Evolutionary conservation across 2,888 invertebrate species (phyloP).

Genomic region (Nemapogon koenigi): DNA sequence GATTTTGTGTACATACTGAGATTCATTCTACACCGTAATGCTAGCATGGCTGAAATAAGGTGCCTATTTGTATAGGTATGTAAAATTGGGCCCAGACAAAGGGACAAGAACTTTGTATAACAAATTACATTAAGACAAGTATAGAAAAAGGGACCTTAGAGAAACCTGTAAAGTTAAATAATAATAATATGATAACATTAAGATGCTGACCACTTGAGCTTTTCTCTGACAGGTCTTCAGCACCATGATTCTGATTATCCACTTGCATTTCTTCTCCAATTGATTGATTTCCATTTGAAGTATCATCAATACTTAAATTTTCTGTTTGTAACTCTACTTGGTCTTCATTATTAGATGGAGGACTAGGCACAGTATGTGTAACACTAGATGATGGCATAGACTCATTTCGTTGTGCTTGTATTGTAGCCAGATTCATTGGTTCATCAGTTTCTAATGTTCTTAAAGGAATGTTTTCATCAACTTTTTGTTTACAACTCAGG

Average conservation of each 20-base stretch:
- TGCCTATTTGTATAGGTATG: too few species aligned
- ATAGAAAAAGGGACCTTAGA: too few species aligned
- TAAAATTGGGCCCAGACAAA: too few species aligned
- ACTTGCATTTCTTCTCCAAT: constrained; percentile 51
- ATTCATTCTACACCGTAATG: too few species aligned
- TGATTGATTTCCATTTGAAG: constrained; percentile 2
- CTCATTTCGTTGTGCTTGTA: constrained; percentile 39
- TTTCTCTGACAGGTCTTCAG: constrained; percentile 53
- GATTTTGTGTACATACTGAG: too few species aligned
- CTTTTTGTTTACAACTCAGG: constrained; percentile 40
- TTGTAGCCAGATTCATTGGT: constrained; percentile 51
- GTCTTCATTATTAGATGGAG: neutral
- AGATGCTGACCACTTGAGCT: constrained; percentile 19
- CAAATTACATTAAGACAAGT: too few species aligned
- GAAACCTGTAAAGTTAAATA: neutral
- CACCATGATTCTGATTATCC: constrained; percentile 41
- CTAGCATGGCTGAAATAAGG: too few species aligned
- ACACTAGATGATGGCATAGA: constrained; percentile 35
- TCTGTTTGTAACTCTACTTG: neutral
- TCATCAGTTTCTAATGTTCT: constrained; percentile 28
- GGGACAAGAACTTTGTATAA: too few species aligned
- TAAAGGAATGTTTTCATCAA: constrained; percentile 14
- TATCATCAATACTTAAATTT: constrained; percentile 1
- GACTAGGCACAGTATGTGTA: neutral
- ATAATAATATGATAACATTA: too few species aligned